Percentiles rank a stretch among this genome's conserved stretches.
Conservation (phyloP, 2,888 invertebrate genomes). For the Mantis religiosa region DNA sequence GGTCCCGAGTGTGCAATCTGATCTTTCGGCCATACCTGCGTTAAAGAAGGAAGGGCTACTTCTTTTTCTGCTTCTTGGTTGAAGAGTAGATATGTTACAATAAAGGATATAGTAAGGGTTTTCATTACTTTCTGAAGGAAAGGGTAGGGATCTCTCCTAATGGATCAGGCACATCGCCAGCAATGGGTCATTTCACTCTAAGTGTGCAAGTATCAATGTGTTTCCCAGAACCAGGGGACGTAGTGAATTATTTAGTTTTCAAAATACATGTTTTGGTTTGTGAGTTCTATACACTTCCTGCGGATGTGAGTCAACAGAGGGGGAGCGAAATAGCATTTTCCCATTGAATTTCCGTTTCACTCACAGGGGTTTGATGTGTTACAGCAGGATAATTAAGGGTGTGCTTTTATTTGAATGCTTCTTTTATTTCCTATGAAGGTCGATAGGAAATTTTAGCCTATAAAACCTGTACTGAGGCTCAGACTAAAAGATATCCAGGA, state of each 20-base stretch:
- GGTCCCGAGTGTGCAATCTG: too few relatives aligned
- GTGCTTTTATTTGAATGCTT: too few relatives aligned
- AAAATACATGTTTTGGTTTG: neutral
- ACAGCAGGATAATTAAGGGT: too few relatives aligned
- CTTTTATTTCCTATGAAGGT: too few relatives aligned
- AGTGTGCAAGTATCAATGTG: neutral
- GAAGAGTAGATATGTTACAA: neutral
- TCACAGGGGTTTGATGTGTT: neutral
- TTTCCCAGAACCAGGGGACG: neutral
- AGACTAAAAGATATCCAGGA: too few relatives aligned
- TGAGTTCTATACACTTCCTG: neutral
- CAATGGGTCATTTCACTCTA: neutral
- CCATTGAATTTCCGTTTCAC: neutral
- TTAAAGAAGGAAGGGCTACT: neutral
- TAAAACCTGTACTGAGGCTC: too few relatives aligned
- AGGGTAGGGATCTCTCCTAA: neutral
- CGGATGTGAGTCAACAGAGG: neutral
- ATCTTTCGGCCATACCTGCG: too few relatives aligned
- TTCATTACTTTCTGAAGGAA: neutral
- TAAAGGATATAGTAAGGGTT: neutral
- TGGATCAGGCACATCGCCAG: neutral
- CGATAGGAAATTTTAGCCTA: too few relatives aligned
- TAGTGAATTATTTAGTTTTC: neutral
- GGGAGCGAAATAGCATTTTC: neutral
- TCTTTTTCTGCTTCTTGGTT: neutral